These are phyloP conservation scores for Chionis minor DNA, from an alignment of 2,113 vertebrate genomes.

Conservation along the genomic window DNA sequence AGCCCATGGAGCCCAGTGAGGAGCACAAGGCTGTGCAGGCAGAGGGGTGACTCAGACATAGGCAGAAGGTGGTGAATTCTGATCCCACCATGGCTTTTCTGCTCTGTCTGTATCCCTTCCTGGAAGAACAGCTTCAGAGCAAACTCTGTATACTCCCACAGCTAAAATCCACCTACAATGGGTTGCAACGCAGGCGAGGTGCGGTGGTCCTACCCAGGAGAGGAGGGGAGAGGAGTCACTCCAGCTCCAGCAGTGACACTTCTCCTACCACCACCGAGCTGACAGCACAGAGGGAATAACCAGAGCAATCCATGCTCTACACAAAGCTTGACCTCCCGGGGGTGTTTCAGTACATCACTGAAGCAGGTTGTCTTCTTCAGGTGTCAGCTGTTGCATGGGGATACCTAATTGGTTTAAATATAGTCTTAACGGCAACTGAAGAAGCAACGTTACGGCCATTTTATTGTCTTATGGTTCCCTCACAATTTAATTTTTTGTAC, in stretches of 20 bases:
- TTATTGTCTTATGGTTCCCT: neutral
- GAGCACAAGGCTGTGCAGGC: fast-evolving
- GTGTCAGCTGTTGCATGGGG: neutral
- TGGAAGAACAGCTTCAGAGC: neutral
- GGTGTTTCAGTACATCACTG: neutral
- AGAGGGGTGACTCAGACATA: fast-evolving
- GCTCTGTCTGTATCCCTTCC: too few relatives aligned
- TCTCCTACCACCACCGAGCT: neutral
- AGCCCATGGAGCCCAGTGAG: fast-evolving
- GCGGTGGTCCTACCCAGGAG: neutral
- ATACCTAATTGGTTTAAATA: neutral
- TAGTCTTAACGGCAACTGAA: neutral
- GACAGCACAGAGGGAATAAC: neutral
- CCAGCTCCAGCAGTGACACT: fast-evolving
- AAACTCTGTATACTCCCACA: neutral
- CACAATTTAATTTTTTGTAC: neutral
- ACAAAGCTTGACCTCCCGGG: neutral
- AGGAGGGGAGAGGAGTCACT: too few relatives aligned
- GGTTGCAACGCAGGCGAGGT: neutral
- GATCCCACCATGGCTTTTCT: neutral
- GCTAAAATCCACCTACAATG: fast-evolving
- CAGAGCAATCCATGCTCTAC: too few relatives aligned
- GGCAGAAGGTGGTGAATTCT: neutral
- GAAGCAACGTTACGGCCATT: neutral
- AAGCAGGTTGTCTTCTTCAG: neutral